phyloP scores from a whole-genome alignment of 2,113 vertebrate species.

The Nothoprocta perdicaria region DNA sequence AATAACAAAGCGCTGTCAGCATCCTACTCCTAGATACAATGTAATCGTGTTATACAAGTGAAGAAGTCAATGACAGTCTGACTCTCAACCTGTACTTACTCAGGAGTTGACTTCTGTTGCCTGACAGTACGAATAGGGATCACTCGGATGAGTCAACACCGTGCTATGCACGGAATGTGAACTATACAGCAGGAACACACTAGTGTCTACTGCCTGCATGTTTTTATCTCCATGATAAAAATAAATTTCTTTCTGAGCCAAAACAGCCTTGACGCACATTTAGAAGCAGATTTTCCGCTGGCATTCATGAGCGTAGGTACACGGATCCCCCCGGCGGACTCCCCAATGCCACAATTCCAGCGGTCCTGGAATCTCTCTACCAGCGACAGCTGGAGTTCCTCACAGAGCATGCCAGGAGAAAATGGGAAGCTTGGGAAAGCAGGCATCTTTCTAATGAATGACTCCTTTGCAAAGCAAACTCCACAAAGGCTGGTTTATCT shows the following conservation, averaged over 20 bases:
- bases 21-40: neutral
- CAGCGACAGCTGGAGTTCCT: neutral
- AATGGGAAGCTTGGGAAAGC: neutral
- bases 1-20: neutral
- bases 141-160: neutral
- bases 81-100: neutral
- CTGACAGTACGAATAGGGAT: neutral
- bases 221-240: neutral
- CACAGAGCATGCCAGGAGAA: neutral
- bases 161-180: neutral
- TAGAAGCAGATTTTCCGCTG: neutral
- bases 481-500: conserved; percentile 31
- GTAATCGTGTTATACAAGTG: conserved; percentile 36
- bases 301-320: accelerated
- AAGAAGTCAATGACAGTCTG: conserved; percentile 30
- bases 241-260: neutral
- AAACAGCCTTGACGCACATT: neutral
- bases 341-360: neutral
- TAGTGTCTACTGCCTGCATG: neutral
- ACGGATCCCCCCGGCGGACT: neutral
- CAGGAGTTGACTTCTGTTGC: neutral
- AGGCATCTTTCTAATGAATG: neutral
- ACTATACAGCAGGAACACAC: neutral
- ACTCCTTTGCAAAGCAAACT: neutral
- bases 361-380: neutral